Percentiles rank a stretch among this genome's conserved stretches.
Conservation (phyloP, 1,140 invertebrate species). For the Heliconius congener region DNA sequence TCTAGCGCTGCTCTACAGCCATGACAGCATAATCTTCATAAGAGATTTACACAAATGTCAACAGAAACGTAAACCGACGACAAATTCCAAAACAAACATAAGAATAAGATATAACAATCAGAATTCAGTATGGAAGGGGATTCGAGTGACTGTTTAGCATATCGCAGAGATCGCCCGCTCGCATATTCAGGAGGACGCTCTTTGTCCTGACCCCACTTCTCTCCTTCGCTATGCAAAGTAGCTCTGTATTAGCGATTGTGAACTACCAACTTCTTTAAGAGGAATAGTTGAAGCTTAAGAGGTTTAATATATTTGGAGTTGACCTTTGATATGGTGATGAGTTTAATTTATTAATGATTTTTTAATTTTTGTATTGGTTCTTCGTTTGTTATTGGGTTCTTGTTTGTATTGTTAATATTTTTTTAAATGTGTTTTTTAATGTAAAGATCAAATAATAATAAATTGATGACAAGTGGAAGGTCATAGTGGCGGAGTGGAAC, state of each 20-base stretch:
- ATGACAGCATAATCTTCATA: no score
- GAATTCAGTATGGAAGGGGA: constrained; percentile 29
- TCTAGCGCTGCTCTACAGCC: background rate
- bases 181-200: constrained; percentile 41
- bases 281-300: constrained; percentile 17
- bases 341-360: background rate
- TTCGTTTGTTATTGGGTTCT: no score
- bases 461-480: no score
- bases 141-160: constrained; percentile 44
- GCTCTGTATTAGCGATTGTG: constrained; percentile 36
- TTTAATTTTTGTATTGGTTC: background rate
- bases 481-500: no score
- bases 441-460: no score
- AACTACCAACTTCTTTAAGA: constrained; percentile 33
- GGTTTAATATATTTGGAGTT: constrained; percentile 23
- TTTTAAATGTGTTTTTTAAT: no score
- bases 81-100: constrained; percentile 16
- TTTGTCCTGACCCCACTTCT: constrained; percentile 43
- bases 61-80: background rate
- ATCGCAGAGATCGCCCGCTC: constrained; percentile 41
- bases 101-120: constrained; percentile 28
- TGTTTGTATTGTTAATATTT: no score
- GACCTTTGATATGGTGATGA: constrained; percentile 30
- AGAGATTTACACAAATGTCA: background rate
- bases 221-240: constrained; percentile 41